Percentiles rank a stretch among this genome's conserved stretches.
phyloP scores from a whole-genome alignment of 1,140 invertebrate genomes.

The Nephotettix cincticeps region DNA sequence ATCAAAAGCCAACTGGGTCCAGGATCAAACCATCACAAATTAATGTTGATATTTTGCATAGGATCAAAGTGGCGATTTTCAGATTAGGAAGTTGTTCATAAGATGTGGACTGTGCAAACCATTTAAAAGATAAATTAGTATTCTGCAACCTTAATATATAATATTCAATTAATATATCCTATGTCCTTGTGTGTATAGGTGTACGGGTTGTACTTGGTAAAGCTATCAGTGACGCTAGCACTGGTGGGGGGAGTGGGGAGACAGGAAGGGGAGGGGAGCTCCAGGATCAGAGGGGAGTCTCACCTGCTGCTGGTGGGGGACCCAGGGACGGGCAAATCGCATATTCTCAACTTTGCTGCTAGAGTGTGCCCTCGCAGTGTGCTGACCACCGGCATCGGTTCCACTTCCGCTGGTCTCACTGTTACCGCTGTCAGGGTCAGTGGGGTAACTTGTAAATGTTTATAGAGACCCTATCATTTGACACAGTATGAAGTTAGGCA shows the following conservation, averaged over 20 bases:
- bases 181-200: constrained; percentile 64
- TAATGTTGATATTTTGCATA: no score
- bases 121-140: background rate
- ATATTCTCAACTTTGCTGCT: constrained; percentile 76
- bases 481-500: no score
- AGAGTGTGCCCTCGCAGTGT: constrained; percentile 76
- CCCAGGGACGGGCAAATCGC: constrained; percentile 89
- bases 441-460: no score
- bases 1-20: no score
- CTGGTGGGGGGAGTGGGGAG: constrained; percentile 72
- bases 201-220: constrained; percentile 84
- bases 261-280: constrained; percentile 55
- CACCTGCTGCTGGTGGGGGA: constrained; percentile 89
- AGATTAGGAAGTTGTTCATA: no score
- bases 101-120: no score
- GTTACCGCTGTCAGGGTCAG: constrained; percentile 78
- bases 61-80: no score
- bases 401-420: constrained; percentile 85
- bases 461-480: no score
- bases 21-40: no score
- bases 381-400: constrained; percentile 82
- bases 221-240: constrained; percentile 76
- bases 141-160: background rate
- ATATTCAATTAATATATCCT: background rate
- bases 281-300: constrained; percentile 68